Evolutionary conservation across 2,888 invertebrate genomes (phyloP).

Genomic region (Calliopum simillimum): DNA sequence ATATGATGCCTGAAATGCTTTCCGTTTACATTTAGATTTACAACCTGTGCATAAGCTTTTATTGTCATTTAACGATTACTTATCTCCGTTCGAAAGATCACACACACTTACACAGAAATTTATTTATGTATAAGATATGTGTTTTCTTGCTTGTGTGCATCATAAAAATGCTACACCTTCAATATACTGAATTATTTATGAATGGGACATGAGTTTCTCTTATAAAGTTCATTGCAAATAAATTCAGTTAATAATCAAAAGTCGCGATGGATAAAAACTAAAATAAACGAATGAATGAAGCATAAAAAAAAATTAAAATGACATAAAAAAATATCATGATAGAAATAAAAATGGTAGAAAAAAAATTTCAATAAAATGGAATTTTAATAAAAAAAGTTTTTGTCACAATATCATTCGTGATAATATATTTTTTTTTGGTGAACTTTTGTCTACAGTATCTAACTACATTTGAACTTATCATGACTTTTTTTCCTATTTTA

Average conservation of each 20-base stretch:
- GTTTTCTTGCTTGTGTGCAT: neutral
- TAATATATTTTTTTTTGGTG: too few relatives aligned
- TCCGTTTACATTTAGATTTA: neutral
- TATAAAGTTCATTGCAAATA: constrained; percentile 22
- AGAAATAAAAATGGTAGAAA: neutral
- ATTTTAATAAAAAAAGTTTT: neutral
- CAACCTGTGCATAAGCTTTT: constrained; percentile 7
- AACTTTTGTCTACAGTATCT: too few relatives aligned
- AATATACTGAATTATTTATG: constrained; percentile 17
- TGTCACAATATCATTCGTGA: too few relatives aligned
- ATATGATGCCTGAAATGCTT: too few relatives aligned
- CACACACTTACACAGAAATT: too few relatives aligned
- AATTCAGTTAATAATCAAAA: constrained; percentile 20
- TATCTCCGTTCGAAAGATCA: too few relatives aligned
- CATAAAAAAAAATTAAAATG: neutral
- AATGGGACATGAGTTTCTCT: constrained; percentile 15
- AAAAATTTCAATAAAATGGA: neutral
- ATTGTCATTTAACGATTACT: neutral
- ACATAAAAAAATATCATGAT: neutral
- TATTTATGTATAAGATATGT: too few relatives aligned
- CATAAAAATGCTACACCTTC: neutral
- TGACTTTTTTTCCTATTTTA: too few relatives aligned
- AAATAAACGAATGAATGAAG: neutral
- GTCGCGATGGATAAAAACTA: neutral
- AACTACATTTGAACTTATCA: too few relatives aligned